Evolutionary conservation across 1,140 invertebrate species (phyloP).

Genomic region (Parapsyche elsis): DNA sequence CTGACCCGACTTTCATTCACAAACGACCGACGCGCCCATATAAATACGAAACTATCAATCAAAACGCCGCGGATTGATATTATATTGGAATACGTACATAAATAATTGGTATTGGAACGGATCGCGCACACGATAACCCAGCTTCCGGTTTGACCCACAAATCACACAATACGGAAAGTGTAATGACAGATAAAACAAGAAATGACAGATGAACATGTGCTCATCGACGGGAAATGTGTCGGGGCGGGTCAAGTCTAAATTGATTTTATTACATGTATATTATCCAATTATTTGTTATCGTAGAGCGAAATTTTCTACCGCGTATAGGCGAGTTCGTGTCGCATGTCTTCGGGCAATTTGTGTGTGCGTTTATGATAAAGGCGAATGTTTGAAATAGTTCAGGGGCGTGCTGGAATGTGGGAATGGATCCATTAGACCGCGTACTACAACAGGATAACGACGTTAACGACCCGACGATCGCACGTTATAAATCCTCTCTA

Average conservation of each 20-base stretch:
- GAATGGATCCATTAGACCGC: constrained; percentile 27
- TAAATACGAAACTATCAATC: background rate
- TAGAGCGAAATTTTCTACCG: background rate
- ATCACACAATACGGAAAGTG: background rate
- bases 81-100: constrained; percentile 1
- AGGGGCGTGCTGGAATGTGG: constrained; percentile 12
- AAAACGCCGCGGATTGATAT: constrained; percentile 6
- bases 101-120: background rate
- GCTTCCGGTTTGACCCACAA: constrained; percentile 19
- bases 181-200: background rate
- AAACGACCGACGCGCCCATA: too few relatives aligned
- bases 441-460: constrained; percentile 4
- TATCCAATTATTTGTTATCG: background rate
- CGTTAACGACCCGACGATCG: constrained; percentile 1
- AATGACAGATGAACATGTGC: background rate
- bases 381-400: constrained; percentile 37
- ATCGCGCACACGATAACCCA: constrained; percentile 15
- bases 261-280: constrained; percentile 12
- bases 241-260: background rate
- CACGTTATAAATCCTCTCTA: constrained; percentile 25
- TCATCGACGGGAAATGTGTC: constrained; percentile 23
- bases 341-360: constrained; percentile 20
- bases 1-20: too few relatives aligned
- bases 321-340: background rate
- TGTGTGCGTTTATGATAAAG: background rate